Evolutionary conservation across 2,888 invertebrate species (phyloP), one percentile per base, ranked within the genome.

Genomic region (Iselma pallidipennis): DNA sequence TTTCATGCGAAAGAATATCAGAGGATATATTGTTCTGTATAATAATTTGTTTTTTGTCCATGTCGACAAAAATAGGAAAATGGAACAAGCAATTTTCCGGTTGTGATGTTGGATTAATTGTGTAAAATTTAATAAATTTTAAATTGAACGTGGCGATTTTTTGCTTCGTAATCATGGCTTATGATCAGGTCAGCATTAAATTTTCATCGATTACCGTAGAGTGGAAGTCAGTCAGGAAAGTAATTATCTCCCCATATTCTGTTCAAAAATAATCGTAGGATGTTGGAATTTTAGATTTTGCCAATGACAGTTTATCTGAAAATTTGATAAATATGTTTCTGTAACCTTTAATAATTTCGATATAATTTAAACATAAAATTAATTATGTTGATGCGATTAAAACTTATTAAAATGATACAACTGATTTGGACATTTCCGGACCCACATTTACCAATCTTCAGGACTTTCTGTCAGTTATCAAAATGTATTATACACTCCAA

Each of bases 401-500:
- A 33, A 57, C 49, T 48, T 37, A 26, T 37, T 57, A 23, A 16
- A 28, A 16, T n/a, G n/a, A n/a, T n/a, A n/a, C n/a, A n/a, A n/a
- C n/a, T n/a, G n/a, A n/a, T n/a, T n/a, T n/a, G n/a, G 58, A 50
- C 49, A 14, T 37, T 2, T n/a, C 59, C 66, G 65, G 67, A 71
- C 69, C 71, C 70, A 59, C 69, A 70, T 70, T 71, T 70, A 69
- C 61, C 57, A 57, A 51, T 65, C 61, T 65, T 69, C n/a, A n/a
- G n/a, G n/a, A n/a, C 67, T 63, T 65, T 61, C 68, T 70, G 70
- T 67, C 70, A 71, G 68, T n/a, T 68, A 66, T 68, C 70, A 68
- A 69, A 69, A 69, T 66, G 69, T 69, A 70, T 71, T 68, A 70
- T 66, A 66, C n/a, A n/a, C 63, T 67, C 69, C 66, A 65, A 67